A percentile compares a stretch with the other conserved stretches of the same genome.
These are phyloP conservation scores for Pantala flavescens DNA, from an alignment of 1,140 invertebrate genomes.

Conservation along the genomic window DNA sequence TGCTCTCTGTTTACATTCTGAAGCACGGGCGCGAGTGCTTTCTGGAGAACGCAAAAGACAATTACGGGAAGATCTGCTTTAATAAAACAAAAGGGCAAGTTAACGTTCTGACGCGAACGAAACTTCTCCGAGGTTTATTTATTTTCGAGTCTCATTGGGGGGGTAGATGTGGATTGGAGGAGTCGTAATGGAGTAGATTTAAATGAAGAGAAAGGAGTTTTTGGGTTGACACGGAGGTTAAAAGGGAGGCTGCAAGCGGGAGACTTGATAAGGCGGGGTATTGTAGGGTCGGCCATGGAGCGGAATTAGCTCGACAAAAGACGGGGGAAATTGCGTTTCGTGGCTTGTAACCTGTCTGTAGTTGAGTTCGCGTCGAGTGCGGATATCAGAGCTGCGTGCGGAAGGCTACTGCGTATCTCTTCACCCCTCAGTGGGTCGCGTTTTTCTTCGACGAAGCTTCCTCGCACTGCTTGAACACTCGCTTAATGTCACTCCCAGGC, in stretches of 20 bases:
- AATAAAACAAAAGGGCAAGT: neutral
- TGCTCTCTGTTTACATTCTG: neutral
- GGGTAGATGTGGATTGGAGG: neutral
- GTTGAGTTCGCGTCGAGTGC: neutral
- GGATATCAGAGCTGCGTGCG: neutral
- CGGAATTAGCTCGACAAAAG: slow-evolving; percentile 1
- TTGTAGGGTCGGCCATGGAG: neutral
- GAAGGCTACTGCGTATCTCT: neutral
- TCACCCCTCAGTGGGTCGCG: neutral
- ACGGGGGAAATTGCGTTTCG: neutral
- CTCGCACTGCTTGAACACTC: no score
- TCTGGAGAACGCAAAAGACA: neutral
- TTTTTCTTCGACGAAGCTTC: no score
- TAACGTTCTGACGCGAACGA: neutral
- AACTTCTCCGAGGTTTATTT: neutral
- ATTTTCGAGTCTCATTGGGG: neutral
- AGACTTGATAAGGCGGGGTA: neutral
- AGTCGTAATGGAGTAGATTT: neutral
- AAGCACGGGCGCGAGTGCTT: neutral
- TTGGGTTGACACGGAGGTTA: neutral
- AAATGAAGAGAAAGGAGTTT: neutral
- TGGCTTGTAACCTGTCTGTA: neutral
- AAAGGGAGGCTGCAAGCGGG: neutral
- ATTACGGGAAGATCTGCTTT: neutral
- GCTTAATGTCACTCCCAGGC: no score